phyloP scores from a whole-genome alignment of 2,888 invertebrate species.

The Drosophila infuscata region DNA sequence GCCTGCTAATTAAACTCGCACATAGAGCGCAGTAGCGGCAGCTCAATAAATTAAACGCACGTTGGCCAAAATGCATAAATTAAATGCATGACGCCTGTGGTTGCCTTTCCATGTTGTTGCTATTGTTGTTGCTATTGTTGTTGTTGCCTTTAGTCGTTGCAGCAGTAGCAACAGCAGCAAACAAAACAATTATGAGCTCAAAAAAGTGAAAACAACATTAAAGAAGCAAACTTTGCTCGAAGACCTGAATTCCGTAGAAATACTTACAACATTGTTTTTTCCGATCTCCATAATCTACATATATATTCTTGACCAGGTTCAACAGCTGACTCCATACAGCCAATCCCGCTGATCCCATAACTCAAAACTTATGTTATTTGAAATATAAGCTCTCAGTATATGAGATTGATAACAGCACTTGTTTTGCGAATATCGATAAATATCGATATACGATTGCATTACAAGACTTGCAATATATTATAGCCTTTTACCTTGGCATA shows the following conservation, averaged over 20 bases:
- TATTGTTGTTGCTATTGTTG: conserved; percentile 14
- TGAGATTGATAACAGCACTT: too few relatives aligned
- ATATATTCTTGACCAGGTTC: background rate
- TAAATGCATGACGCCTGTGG: conserved; percentile 31
- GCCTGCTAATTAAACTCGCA: conserved; percentile 46
- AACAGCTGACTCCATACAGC: background rate
- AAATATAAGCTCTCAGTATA: background rate
- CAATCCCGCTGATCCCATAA: too few relatives aligned
- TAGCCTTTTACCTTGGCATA: background rate
- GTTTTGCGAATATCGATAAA: background rate
- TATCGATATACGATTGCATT: background rate
- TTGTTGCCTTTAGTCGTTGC: conserved; percentile 23
- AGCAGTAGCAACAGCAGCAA: conserved; percentile 8
- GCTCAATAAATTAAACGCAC: conserved; percentile 55
- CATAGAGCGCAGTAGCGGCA: conserved; percentile 7
- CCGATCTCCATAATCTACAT: background rate
- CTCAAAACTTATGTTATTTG: background rate
- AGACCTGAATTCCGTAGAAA: background rate
- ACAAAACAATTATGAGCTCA: conserved; percentile 43
- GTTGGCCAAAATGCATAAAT: conserved; percentile 48
- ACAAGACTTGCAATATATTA: background rate
- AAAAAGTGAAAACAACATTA: conserved; percentile 10
- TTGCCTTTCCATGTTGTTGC: conserved; percentile 19
- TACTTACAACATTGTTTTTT: background rate
- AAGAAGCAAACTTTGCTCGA: background rate